These are phyloP conservation scores for Rhincodon typus DNA, from an alignment of 2,797 vertebrate species.

Conservation along the genomic window DNA sequence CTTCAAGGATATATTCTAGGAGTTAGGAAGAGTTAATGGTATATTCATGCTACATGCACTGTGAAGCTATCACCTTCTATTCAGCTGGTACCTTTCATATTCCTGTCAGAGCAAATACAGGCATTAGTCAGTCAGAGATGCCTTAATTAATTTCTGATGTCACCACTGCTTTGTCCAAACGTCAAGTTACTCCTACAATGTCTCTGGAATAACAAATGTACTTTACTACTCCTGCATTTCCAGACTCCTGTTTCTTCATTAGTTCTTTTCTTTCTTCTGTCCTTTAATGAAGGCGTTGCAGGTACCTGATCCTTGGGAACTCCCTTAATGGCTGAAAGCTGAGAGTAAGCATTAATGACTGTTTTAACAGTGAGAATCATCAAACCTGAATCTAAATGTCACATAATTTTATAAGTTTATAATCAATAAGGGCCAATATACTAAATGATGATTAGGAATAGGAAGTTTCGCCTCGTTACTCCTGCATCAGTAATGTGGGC, in stretches of 20 bases:
- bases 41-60: background rate
- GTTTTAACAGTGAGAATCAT: background rate
- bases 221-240: background rate
- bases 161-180: background rate
- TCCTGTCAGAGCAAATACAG: constrained; percentile 2
- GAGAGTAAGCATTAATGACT: background rate
- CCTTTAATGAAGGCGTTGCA: background rate
- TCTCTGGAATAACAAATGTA: background rate
- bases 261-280: too few species aligned
- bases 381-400: background rate
- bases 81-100: background rate
- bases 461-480: background rate
- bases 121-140: background rate
- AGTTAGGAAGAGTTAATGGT: background rate
- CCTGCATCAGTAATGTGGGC: background rate
- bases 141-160: constrained; percentile 17
- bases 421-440: background rate
- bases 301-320: background rate
- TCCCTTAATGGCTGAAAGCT: background rate
- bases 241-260: background rate
- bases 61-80: background rate
- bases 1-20: background rate
- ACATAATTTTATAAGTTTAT: background rate
- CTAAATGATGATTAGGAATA: background rate
- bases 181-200: background rate